Evolutionary conservation across 2,888 invertebrate species (phyloP).

Genomic region (Axea sp.): DNA sequence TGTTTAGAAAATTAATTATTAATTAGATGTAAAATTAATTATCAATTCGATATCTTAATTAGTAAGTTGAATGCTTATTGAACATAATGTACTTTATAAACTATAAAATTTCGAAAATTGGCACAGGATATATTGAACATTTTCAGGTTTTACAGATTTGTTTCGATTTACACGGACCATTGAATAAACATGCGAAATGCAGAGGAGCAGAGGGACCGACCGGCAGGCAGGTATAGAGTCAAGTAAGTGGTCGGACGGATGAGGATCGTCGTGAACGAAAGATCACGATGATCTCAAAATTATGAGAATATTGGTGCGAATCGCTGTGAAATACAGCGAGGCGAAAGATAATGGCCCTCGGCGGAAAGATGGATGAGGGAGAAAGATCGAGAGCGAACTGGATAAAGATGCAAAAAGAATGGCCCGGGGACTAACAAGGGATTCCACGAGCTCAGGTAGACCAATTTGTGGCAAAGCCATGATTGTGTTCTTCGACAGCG

Average conservation of each 20-base stretch:
- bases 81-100: conserved; percentile 12
- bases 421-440: conserved; percentile 57
- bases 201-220: conserved; percentile 9
- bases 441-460: conserved; percentile 51
- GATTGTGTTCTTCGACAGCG: conserved; percentile 52
- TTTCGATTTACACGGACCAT: conserved; percentile 24
- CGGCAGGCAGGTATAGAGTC: conserved; percentile 13
- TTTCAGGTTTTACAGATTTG: conserved; percentile 18
- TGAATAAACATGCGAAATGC: conserved; percentile 33
- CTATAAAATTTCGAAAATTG: conserved; percentile 23
- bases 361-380: conserved; percentile 46
- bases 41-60: too few species aligned
- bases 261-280: conserved; percentile 40
- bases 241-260: conserved; percentile 9
- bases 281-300: conserved; percentile 50
- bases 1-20: too few species aligned
- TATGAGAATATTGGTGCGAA: conserved; percentile 58
- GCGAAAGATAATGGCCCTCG: conserved; percentile 54
- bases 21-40: too few species aligned
- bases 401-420: conserved; percentile 51
- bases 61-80: too few species aligned
- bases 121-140: conserved; percentile 16
- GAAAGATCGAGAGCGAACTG: conserved; percentile 18
- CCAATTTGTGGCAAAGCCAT: conserved; percentile 61
- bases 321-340: conserved; percentile 38